Evolutionary conservation across 2,888 invertebrate species (phyloP), one percentile per base, ranked within the genome.

Genomic region (Yponomeuta plumbellus): DNA sequence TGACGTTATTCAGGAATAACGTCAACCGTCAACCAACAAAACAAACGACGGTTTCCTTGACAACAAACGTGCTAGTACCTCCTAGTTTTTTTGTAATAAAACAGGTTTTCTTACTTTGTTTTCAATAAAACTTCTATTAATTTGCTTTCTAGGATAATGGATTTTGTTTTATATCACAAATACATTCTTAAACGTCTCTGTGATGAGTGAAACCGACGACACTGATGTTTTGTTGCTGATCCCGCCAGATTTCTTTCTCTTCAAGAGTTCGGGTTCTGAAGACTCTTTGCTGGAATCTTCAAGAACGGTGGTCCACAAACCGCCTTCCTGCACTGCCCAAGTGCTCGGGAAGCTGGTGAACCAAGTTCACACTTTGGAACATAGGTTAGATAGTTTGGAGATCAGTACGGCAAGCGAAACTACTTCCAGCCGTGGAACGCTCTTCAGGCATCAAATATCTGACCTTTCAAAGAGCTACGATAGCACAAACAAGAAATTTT

Each of bases 151-250:
- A 34, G 11, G 39, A 62, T 62, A 34, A 62, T 62, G 62, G 62
- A 17, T 39, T 39, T 62, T n/a, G 11, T 62, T 62, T 62, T 59
- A 59, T 59, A 59, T 23, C 59, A 20, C 61, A 61, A 61, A 26
- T 61, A 61, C 5, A 61, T n/a, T 23, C 5, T 34, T 1, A 61
- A 26, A 11, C 26, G 8, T 26, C 34, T 22, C 21, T 63, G 90
- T 85, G 76, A 92, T 92, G 91, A 91, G 90, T 91, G 91, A 91
- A 71, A 91, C 91, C 70, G 96, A 96, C 92, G 96, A 96, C 86
- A 97, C 96, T 5, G 96, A 97, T 85, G 94, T 96, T 76, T 91
- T 97, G 71, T 85, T 97, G 74, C 84, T 95, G 74, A 95, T 96
- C 80, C 96, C 96, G 69, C 96, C 96, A 17, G 94, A 96, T 81